Base-by-base conservation (phyloP, 2,113 vertebrate genomes). In the Actenoides hombroni region DNA sequence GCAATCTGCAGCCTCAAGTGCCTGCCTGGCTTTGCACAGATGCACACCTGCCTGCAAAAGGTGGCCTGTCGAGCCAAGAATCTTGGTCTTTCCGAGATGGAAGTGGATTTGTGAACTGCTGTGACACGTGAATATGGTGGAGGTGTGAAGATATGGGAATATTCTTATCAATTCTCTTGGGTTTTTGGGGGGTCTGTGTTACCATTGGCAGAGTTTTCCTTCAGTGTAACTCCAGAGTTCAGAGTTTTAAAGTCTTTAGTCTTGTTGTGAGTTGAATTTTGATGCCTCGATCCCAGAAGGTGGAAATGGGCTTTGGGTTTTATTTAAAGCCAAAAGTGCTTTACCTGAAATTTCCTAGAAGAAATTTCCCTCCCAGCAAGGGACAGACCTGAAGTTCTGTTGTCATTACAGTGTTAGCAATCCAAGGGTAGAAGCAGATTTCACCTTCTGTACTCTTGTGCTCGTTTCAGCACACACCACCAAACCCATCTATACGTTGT, bases 141-240 rank as follows among this genome's bases (percentile, higher is more conserved):
- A 17, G 14, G 46, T 6, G n/a, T 9, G 24, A 73, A 74, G 23
- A 65, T 16, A 54, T 31, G 69, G 11, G 8, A 16, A 40, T 33
- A 26, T 6, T 19, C 1, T 0, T 8, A 1, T n/a, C 29, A 0
- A 7, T 21, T 20, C 10, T 57, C 29, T 17, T 31, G 9, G 3
- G 23, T 40, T 63, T 65, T 42, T 42, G 42, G 18, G 24, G 59
- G n/a, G 35, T 76, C 1, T 24, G 6, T 21, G 31, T 48, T 76
- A 44, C 31, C 57, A 29, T 7, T 10, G 10, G 74, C 33, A 17
- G 29, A 24, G 25, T n/a, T 94, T 37, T 7, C 17, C 67, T 60
- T 33, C 28, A 69, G 46, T 24, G 26, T 29, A 5, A 40, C 42
- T 54, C 63, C 76, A 35, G 46, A 79, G 29, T 51, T 31, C 26